Evolutionary conservation across 2,888 invertebrate species (phyloP), one percentile per base, ranked within the genome.

Genomic region (Pristionchus arcanus): DNA sequence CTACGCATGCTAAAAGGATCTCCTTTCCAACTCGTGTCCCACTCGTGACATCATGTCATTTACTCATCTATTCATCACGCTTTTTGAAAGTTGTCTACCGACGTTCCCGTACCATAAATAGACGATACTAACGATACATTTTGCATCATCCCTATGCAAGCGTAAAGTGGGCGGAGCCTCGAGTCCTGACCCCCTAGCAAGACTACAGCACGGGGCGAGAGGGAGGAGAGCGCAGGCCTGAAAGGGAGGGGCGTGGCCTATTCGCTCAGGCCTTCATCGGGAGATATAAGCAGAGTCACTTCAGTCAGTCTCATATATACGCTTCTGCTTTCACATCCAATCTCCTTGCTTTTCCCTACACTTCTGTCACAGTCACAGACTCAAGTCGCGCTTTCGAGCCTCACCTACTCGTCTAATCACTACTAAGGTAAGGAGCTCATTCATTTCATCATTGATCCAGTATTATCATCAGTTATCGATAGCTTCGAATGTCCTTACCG

Each of bases 401-500:
- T n/a, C 63, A n/a, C 21, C 63, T 63, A 11, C 63, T 0, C 63
- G 3, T 5, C 63, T 1, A n/a, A 11, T 63, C 63, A 25, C 63
- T 49, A n/a, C 81, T 53, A 81, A 81, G 81, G 81, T 81, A 81
- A 74, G 74, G 28, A 49, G n/a, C n/a, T n/a, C n/a, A n/a, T n/a
- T 77, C 7, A 11, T 25, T 19, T 16, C n/a, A 13, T 11, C 19
- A 2, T n/a, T 63, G 63, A 63, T 63, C 63, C 49, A 9, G 19
- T 53, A 49, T 53, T 81, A 28, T 28, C n/a, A 81, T 81, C 81
- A 53, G 49, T 81, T 81, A 2, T 7, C 37, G n/a, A 81, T 81
- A 11, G 42, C 49, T 53, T 28, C 2, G 25, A 59, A 34, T 59
- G 25, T 34, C 16, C 28, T 34, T 88, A 74, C 74, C 31, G 68